These are phyloP conservation scores for Archips crataeganus DNA, from an alignment of 2,888 invertebrate species.

Conservation along the genomic window DNA sequence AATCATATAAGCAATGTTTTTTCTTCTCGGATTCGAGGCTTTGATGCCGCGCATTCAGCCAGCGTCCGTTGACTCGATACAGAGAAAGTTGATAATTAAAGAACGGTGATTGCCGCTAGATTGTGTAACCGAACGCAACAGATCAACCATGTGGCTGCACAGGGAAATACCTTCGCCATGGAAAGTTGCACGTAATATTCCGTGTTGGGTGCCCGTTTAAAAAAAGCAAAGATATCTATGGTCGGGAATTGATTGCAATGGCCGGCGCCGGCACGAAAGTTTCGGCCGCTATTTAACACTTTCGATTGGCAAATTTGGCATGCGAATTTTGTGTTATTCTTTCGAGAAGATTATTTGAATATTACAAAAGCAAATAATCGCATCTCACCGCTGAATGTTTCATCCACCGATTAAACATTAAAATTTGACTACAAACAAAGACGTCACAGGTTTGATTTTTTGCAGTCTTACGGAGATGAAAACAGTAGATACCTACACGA, in stretches of 20 bases:
- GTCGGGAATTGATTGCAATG: slow-evolving; percentile 32
- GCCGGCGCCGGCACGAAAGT: slow-evolving; percentile 30
- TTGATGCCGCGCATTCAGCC: slow-evolving; percentile 48
- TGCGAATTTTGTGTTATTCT: slow-evolving; percentile 16
- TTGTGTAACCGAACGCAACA: slow-evolving; percentile 76
- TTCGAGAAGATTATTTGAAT: slow-evolving; percentile 15
- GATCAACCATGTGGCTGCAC: slow-evolving; percentile 63
- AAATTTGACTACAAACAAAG: background rate
- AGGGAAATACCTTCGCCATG: slow-evolving; percentile 62
- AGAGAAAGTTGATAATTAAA: slow-evolving; percentile 82
- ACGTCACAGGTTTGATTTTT: background rate
- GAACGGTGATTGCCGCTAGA: slow-evolving; percentile 66
- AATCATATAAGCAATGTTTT: slow-evolving; percentile 25
- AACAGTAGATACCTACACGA: too few relatives aligned
- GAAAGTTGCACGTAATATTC: slow-evolving; percentile 48
- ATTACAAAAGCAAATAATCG: background rate
- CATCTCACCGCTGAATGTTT: background rate
- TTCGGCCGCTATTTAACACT: slow-evolving; percentile 32
- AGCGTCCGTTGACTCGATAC: slow-evolving; percentile 74
- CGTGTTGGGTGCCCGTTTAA: slow-evolving; percentile 36
- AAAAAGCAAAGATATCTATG: slow-evolving; percentile 33
- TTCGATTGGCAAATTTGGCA: slow-evolving; percentile 39
- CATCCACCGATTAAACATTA: background rate
- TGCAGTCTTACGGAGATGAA: background rate
- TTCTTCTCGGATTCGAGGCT: slow-evolving; percentile 28